These are phyloP conservation scores for Pasiphila rectangulata DNA, from an alignment of 2,888 invertebrate genomes.

Conservation along the genomic window DNA sequence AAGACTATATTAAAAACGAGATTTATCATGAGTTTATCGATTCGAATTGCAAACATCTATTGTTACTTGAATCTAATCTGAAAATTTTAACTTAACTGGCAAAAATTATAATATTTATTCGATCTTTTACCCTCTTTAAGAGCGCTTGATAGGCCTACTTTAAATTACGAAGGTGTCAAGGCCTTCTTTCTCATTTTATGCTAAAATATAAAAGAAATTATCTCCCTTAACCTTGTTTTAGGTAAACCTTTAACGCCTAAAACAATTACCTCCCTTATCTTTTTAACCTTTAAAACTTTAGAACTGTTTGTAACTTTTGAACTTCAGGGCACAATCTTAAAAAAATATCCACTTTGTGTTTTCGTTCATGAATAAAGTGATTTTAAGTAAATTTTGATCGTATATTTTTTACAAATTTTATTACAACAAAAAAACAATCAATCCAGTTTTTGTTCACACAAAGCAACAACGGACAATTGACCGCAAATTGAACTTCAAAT, in stretches of 20 bases:
- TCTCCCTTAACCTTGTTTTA: background rate
- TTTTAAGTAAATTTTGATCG: too few relatives aligned
- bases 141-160: background rate
- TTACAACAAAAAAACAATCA: background rate
- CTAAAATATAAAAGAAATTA: too few relatives aligned
- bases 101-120: background rate
- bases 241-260: constrained; percentile 13
- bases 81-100: too few relatives aligned
- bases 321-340: too few relatives aligned
- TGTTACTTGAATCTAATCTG: too few relatives aligned
- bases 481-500: constrained; percentile 13
- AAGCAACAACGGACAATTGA: constrained; percentile 7
- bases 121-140: background rate
- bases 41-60: too few relatives aligned
- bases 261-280: constrained; percentile 24
- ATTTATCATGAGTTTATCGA: too few relatives aligned
- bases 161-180: background rate
- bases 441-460: background rate
- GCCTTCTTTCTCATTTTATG: background rate
- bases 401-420: background rate
- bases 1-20: too few relatives aligned
- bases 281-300: constrained; percentile 33
- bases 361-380: too few relatives aligned
- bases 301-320: too few relatives aligned
- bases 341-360: too few relatives aligned